Percentiles rank a stretch among this genome's conserved stretches.
Evolutionary conservation across 1,140 invertebrate species (phyloP).

Genomic region (Drosophila neocordata): DNA sequence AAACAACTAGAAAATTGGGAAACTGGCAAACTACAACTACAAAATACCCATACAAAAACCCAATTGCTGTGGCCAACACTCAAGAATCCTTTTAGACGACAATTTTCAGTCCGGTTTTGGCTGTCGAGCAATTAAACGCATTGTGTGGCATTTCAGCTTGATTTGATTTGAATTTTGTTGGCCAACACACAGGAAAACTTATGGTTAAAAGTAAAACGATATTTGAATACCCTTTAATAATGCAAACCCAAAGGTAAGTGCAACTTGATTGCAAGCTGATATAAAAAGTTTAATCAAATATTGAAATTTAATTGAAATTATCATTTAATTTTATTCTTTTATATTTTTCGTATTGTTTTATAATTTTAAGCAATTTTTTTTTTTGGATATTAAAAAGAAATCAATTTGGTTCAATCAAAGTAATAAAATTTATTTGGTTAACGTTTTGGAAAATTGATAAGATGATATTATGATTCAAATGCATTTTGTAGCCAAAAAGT

Average conservation of each 20-base stretch:
- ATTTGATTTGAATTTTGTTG: slow-evolving; percentile 53
- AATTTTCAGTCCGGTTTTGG: slow-evolving; percentile 25
- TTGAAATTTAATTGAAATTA: too few relatives aligned
- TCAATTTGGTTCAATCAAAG: too few relatives aligned
- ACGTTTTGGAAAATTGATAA: background rate
- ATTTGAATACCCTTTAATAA: too few relatives aligned
- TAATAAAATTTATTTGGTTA: background rate
- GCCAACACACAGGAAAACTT: slow-evolving; percentile 1
- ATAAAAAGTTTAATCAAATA: too few relatives aligned
- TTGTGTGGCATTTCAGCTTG: slow-evolving; percentile 56
- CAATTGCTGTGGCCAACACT: slow-evolving; percentile 25
- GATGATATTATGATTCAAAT: background rate
- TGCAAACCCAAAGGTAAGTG: too few relatives aligned
- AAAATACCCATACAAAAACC: background rate
- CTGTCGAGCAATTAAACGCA: slow-evolving; percentile 52
- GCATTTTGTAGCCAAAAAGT: slow-evolving; percentile 1
- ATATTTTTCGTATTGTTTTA: too few relatives aligned
- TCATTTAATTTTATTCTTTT: too few relatives aligned
- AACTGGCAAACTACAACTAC: background rate
- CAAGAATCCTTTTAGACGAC: slow-evolving; percentile 30
- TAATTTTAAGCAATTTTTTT: too few relatives aligned
- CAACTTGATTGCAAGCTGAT: too few relatives aligned
- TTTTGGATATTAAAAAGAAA: too few relatives aligned
- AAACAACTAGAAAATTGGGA: background rate
- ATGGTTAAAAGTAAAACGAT: too few relatives aligned